Conservation (phyloP, 1,140 invertebrate species). For the Popillia japonica region DNA sequence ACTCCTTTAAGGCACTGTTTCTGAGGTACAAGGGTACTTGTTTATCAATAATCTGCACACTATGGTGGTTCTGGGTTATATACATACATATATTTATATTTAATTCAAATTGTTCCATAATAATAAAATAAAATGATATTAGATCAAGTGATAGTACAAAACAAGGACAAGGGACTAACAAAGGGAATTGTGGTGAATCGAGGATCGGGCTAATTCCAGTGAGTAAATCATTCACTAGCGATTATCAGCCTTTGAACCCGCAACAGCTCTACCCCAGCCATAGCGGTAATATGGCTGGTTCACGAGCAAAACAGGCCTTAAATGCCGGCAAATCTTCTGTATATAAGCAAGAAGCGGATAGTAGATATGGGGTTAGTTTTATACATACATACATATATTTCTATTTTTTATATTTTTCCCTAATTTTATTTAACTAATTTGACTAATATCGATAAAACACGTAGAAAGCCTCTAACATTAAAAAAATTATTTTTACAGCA, state of each 20-base stretch:
- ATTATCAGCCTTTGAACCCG: slow-evolving; percentile 43
- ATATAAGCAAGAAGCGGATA: slow-evolving; percentile 44
- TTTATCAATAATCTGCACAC: background rate
- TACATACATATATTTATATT: background rate
- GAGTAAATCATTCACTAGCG: slow-evolving; percentile 44
- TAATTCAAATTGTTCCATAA: background rate
- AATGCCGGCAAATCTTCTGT: slow-evolving; percentile 43
- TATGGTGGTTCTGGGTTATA: background rate
- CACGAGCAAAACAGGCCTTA: slow-evolving; percentile 40
- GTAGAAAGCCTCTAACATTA: slow-evolving; percentile 19
- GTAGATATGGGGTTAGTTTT: slow-evolving; percentile 47
- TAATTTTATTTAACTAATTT: slow-evolving; percentile 11
- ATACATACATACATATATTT: background rate
- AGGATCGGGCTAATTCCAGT: slow-evolving; percentile 41
- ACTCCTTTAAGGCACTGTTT: background rate
- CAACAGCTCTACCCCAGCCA: slow-evolving; percentile 44
- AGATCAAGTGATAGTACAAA: slow-evolving; percentile 42
- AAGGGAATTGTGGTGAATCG: slow-evolving; percentile 37
- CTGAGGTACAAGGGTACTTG: background rate
- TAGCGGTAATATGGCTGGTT: slow-evolving; percentile 36
- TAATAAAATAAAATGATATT: slow-evolving; percentile 22
- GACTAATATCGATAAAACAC: background rate
- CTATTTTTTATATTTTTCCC: slow-evolving; percentile 18
- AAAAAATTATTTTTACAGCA: slow-evolving; percentile 40
- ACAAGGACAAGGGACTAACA: slow-evolving; percentile 38